phyloP scores from a whole-genome alignment of 1,140 invertebrate species.

The Caenorhabditis remanei region DNA sequence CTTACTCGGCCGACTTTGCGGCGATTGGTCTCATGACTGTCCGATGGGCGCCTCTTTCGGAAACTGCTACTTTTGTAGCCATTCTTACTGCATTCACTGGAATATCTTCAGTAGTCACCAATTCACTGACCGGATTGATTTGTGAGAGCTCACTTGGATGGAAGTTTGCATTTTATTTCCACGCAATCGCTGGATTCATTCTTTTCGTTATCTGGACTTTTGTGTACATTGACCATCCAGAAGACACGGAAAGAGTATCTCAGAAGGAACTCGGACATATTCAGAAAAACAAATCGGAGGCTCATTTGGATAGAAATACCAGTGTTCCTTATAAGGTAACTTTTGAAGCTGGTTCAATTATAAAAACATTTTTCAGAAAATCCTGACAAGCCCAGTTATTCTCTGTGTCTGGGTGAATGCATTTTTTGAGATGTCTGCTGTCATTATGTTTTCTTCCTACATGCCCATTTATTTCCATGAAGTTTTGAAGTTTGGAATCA shows the following conservation, averaged over 20 bases:
- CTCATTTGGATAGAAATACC: conserved; percentile 44
- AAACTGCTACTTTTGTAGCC: conserved; percentile 62
- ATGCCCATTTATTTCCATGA: conserved; percentile 58
- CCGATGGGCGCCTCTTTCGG: conserved; percentile 65
- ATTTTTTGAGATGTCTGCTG: conserved; percentile 56
- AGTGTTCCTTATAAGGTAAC: conserved; percentile 51
- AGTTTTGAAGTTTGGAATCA: conserved; percentile 39
- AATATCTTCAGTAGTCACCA: conserved; percentile 62
- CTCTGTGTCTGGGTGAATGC: conserved; percentile 55
- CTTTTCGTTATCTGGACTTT: conserved; percentile 51
- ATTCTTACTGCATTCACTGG: conserved; percentile 65
- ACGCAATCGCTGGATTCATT: conserved; percentile 39
- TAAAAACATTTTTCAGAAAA: conserved; percentile 20
- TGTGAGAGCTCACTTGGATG: conserved; percentile 48
- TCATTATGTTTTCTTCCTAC: conserved; percentile 49
- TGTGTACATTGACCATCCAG: conserved; percentile 55
- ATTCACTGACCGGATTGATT: conserved; percentile 28
- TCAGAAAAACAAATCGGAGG: conserved; percentile 53
- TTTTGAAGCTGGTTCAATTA: not conserved
- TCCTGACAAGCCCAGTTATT: conserved; percentile 34
- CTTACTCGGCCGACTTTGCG: conserved; percentile 67
- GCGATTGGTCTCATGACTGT: conserved; percentile 66
- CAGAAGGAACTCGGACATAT: conserved; percentile 40
- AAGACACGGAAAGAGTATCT: conserved; percentile 5
- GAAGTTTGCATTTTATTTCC: conserved; percentile 54